phyloP scores from a whole-genome alignment of 2,888 invertebrate species.

The Andrena minutula region DNA sequence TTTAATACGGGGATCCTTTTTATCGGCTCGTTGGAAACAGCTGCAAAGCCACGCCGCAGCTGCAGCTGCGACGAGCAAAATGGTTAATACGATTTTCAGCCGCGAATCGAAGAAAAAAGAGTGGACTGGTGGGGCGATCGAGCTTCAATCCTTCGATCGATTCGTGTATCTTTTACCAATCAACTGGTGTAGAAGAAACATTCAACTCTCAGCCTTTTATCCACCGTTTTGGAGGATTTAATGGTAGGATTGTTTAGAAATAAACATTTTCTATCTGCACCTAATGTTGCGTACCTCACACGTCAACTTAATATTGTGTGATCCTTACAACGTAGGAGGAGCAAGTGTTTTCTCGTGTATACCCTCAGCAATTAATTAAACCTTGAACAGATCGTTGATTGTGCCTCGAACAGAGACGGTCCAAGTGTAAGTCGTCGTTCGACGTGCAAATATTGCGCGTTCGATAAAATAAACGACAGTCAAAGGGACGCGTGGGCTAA shows the following conservation, averaged over 20 bases:
- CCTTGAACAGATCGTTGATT: background rate
- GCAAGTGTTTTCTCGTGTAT: background rate
- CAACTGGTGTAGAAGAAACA: background rate
- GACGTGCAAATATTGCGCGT: background rate
- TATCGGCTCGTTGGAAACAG: slow-evolving; percentile 62
- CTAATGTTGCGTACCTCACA: too few relatives aligned
- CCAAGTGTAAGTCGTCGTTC: background rate
- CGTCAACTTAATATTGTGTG: too few relatives aligned
- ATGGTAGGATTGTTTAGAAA: too few relatives aligned
- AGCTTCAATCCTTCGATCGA: background rate
- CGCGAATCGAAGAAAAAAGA: background rate
- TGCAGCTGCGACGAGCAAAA: slow-evolving; percentile 48
- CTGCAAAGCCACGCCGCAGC: slow-evolving; percentile 35
- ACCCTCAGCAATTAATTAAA: slow-evolving; percentile 31
- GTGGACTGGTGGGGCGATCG: background rate
- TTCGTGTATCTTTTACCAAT: background rate
- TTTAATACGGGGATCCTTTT: slow-evolving; percentile 60
- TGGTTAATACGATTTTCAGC: slow-evolving; percentile 1
- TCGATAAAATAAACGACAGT: background rate
- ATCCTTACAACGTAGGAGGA: background rate
- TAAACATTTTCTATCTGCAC: too few relatives aligned
- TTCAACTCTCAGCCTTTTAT: too few relatives aligned
- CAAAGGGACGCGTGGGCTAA: background rate
- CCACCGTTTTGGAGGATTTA: too few relatives aligned
- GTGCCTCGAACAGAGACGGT: background rate